phyloP scores from a whole-genome alignment of 2,797 vertebrate genomes.

The Megaceryle alcyon region DNA sequence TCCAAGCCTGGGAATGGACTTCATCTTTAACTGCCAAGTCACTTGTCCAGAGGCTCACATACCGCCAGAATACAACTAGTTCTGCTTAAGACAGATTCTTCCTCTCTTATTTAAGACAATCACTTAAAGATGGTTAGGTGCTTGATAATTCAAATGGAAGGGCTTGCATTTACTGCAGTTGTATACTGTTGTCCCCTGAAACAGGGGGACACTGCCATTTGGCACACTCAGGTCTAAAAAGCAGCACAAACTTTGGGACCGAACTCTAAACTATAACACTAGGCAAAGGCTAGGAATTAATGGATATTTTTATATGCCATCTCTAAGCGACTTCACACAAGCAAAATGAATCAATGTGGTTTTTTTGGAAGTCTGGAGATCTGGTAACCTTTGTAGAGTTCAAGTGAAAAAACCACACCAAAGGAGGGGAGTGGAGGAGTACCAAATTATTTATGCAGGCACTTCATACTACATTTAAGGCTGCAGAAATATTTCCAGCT shows the following conservation, averaged over 20 bases:
- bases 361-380: conserved; percentile 30
- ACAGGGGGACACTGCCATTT: not conserved
- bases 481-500: not conserved
- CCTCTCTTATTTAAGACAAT: not conserved
- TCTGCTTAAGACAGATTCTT: not conserved
- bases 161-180: not conserved
- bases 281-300: not conserved
- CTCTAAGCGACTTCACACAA: not conserved
- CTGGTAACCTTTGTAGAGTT: conserved; percentile 3
- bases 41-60: not conserved
- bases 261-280: not conserved
- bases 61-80: not conserved
- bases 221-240: not conserved
- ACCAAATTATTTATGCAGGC: not conserved
- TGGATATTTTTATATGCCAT: not conserved
- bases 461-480: not conserved
- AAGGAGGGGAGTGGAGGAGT: too few relatives aligned
- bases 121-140: not conserved
- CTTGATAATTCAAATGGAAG: not conserved
- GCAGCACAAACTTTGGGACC: not conserved
- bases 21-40: not conserved
- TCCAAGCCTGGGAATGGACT: not conserved
- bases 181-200: not conserved
- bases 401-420: not conserved
- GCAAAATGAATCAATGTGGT: not conserved